These are phyloP conservation scores for Tragelaphus eurycerus DNA, from an alignment of 2,797 vertebrate species.

Conservation along the genomic window DNA sequence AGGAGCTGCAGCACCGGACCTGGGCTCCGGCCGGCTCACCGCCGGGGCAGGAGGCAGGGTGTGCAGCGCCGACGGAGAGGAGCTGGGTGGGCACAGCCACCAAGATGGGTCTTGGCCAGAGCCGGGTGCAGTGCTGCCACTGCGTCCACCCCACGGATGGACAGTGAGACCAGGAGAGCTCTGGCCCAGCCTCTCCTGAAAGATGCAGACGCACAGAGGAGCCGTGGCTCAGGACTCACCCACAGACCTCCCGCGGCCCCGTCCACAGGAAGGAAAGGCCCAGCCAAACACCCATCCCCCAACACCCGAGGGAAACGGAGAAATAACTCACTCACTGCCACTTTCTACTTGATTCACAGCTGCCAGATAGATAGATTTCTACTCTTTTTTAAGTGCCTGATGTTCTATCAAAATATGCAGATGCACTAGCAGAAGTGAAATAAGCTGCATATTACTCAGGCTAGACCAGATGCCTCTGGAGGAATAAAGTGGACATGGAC, in stretches of 20 bases:
- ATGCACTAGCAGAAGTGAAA: background rate
- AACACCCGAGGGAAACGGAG: background rate
- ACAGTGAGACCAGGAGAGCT: background rate
- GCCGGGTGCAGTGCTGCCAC: background rate
- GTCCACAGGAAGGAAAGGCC: background rate
- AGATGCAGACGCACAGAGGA: background rate
- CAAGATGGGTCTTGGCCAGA: background rate
- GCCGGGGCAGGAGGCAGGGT: background rate
- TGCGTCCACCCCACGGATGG: background rate
- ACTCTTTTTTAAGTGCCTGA: background rate
- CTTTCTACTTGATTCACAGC: background rate
- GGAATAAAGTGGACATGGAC: background rate
- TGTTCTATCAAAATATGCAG: background rate
- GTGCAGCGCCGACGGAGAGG: background rate
- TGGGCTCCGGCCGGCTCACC: background rate
- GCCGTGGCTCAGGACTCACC: background rate
- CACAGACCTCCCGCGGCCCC: background rate
- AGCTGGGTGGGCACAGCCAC: background rate
- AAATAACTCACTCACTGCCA: background rate
- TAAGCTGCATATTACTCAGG: background rate
- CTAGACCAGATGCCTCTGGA: background rate
- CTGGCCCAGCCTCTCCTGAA: background rate
- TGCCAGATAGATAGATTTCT: background rate
- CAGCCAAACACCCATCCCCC: background rate
- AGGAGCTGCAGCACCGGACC: background rate